Base-by-base conservation (phyloP, 1,140 invertebrate species). In the Hyposmocoma kahamanoa region DNA sequence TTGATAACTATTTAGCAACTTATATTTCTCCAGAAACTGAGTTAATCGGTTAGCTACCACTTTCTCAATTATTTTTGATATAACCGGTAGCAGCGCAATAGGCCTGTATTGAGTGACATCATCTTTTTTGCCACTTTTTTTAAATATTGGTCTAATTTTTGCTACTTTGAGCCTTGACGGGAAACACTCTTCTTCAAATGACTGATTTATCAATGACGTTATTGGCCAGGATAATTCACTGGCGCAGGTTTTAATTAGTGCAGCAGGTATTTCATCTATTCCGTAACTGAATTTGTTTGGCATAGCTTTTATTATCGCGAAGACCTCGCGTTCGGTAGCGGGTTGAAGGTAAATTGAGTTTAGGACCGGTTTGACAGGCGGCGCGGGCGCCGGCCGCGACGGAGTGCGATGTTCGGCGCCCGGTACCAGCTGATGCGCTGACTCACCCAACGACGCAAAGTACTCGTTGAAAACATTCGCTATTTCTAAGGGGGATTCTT, bases 1-100 rank as follows among this genome's bases (percentile, higher is more conserved):
- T 13, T 34, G 30, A 13, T 3, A n/a, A n/a, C 15, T 34, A 13
- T n/a, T 34, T n/a, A 9, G 15, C 3, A 34, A 9, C 9, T 34
- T 13, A n/a, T 34, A n/a, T 34, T 34, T 34, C 15, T 42, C 39
- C 4, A 20, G 22, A 13, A 42, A 42, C 22, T 20, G 3, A 21
- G 6, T 42, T 11, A 42, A 5, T 3, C 39, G 39, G 9, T 9
- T 3, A 9, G 10, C 10, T 21, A 42, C 22, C 1, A 10, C 11
- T 22, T 20, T 3, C 34, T 45, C 43, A 34, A 21, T 34, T 20
- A 45, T 45, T 45, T 45, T 45, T 8, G 43, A 45, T n/a, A 45
- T 32, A 6, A 17, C 21, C 1, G 15, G 17, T 11, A 45, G 28
- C 20, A 45, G 19, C 2, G 43, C 43, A 3, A 45, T 34, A 6